Percentiles rank a stretch among this genome's conserved stretches.
Evolutionary conservation across 2,888 invertebrate species (phyloP).

Genomic region (Ichneumoninae sp.): DNA sequence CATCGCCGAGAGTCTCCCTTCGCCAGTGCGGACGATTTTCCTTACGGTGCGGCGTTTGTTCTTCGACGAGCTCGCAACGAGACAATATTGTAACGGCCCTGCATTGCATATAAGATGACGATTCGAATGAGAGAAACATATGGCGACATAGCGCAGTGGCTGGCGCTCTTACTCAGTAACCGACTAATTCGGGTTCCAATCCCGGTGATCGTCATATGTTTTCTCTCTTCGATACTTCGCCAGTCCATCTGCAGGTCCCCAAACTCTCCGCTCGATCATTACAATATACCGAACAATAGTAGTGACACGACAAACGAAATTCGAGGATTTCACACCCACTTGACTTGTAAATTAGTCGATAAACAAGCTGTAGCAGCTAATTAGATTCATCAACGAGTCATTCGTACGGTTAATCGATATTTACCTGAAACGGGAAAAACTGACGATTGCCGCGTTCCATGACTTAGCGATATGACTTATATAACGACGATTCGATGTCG

Average conservation of each 20-base stretch:
- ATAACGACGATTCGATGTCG: conserved; percentile 48
- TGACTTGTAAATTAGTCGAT: conserved; percentile 17
- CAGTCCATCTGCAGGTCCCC: no score
- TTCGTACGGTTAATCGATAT: conserved; percentile 40
- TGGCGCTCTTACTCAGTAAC: no score
- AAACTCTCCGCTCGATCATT: no score
- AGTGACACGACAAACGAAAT: conserved; percentile 27
- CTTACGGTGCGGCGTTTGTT: conserved; percentile 48
- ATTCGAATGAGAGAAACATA: no score
- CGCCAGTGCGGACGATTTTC: conserved; percentile 41
- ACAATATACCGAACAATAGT: conserved; percentile 55
- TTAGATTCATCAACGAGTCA: conserved; percentile 32
- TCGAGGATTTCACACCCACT: not conserved
- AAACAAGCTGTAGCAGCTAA: conserved; percentile 2
- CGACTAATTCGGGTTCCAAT: no score
- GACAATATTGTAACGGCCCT: conserved; percentile 19
- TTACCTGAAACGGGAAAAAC: conserved; percentile 17
- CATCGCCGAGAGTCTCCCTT: conserved; percentile 12
- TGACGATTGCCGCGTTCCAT: conserved; percentile 29
- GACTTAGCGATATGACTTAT: conserved; percentile 14
- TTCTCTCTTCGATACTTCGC: no score
- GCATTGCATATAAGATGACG: no score
- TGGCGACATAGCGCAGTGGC: no score
- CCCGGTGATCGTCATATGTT: no score
- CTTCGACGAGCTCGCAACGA: conserved; percentile 69